Evolutionary conservation across 2,113 vertebrate species (phyloP), one percentile per base, ranked within the genome.

Genomic region (Myodes glareolus): DNA sequence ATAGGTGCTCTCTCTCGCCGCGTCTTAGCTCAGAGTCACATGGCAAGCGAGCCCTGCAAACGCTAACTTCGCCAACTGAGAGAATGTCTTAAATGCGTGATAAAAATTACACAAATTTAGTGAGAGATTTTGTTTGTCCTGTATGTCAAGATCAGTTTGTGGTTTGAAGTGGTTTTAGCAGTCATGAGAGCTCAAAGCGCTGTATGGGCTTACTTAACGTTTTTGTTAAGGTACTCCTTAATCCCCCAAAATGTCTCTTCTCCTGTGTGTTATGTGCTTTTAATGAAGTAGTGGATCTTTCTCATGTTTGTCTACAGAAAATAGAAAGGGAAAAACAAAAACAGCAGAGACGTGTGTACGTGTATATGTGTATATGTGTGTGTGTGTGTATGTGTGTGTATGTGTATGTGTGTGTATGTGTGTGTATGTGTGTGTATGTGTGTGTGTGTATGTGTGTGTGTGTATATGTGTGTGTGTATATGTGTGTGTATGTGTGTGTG

Each of bases 131-230:
- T 90, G 33, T 94, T 92, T 88, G 61, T 84, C 67, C 45, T 90
- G 25, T 94, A 23, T 58, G 92, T 80, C 21, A 75, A 88, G 85
- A 42, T 95, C 92, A 50, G 3, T 96, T 97, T 86, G 52, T n/a
- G 84, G 55, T 85, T 50, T 78, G n/a, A 61, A 72, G 45, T 85
- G 29, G 9, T 86, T 80, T 94, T 92, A 31, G 73, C 55, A 76
- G 61, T 70, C 89, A 31, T 58, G 82, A 88, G 75, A 82, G 29
- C 36, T 67, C 42, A 39, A 11, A 45, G 9, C 27, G 25, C 80
- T 84, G 90, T 85, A 12, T 50, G 33, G 70, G 58, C 12, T 70
- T 76, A 8, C 67, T 63, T 93, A 39, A 65, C 17, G 6, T 39
- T 27, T 31, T 23, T 55, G 16, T 84, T 61, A 45, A 39, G 52